Percentiles rank a stretch among this genome's conserved stretches.
phyloP scores from a whole-genome alignment of 1,140 invertebrate genomes.

The Potamilus streckersoni region DNA sequence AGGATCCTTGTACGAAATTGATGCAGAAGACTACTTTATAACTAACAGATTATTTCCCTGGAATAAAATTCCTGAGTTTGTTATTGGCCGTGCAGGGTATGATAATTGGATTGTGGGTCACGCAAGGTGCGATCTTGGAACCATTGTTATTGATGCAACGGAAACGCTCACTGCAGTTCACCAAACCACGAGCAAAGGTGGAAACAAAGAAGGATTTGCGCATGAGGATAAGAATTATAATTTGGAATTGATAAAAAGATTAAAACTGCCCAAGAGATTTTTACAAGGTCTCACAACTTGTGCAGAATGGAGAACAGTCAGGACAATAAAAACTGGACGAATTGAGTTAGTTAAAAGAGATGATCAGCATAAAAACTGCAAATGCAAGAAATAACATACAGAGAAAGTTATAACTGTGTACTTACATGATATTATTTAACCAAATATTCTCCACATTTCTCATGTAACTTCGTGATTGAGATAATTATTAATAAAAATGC shows the following conservation, averaged over 20 bases:
- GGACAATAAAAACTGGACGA: no score
- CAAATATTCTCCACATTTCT: no score
- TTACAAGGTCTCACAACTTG: no score
- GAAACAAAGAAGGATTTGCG: slow-evolving; percentile 20
- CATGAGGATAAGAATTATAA: slow-evolving; percentile 15
- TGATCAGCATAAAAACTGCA: no score
- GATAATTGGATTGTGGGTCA: slow-evolving; percentile 43
- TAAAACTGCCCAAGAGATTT: no score
- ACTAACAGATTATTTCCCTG: slow-evolving; percentile 35
- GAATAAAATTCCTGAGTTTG: slow-evolving; percentile 30
- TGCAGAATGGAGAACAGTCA: no score
- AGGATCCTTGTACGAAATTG: slow-evolving; percentile 25
- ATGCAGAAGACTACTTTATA: slow-evolving; percentile 42
- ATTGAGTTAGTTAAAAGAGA: no score
- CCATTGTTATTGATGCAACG: slow-evolving; percentile 25
- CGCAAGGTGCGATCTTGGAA: slow-evolving; percentile 22
- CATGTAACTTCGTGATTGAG: no score
- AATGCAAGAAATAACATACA: no score
- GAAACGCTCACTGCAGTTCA: slow-evolving; percentile 16
- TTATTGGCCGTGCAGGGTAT: slow-evolving; percentile 37
- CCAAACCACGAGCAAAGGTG: slow-evolving; percentile 28
- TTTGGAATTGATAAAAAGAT: slow-evolving; percentile 15
- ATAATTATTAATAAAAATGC: no score
- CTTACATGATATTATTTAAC: no score
- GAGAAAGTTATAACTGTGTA: no score